A percentile compares a stretch with the other conserved stretches of the same genome.
Evolutionary conservation across 2,113 vertebrate species (phyloP).

Genomic region (Aramus guarauna): DNA sequence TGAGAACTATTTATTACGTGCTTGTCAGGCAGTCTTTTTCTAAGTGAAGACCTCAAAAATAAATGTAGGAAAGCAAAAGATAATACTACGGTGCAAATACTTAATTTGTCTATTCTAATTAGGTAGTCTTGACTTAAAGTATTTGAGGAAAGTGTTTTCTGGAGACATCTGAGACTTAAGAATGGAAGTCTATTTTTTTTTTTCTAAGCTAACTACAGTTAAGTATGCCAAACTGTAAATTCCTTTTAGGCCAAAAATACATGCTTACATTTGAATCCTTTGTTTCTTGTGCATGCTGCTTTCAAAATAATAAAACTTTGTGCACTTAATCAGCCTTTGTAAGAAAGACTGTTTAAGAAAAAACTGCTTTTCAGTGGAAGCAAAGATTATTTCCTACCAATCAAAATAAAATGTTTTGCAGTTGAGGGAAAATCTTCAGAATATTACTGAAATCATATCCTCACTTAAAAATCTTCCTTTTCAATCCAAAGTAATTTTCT

Average conservation of each 20-base stretch:
- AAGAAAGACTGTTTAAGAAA: neutral
- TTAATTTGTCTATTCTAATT: neutral
- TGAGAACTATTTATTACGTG: neutral
- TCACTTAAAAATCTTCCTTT: neutral
- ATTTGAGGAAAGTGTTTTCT: neutral
- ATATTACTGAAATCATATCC: neutral
- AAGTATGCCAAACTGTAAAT: neutral
- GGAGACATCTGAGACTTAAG: neutral
- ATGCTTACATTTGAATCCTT: neutral
- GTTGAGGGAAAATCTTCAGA: neutral
- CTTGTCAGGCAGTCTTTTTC: neutral
- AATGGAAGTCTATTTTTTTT: neutral
- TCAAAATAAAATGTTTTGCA: neutral
- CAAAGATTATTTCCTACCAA: neutral
- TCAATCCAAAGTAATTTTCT: neutral
- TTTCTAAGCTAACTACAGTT: neutral
- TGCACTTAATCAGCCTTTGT: neutral
- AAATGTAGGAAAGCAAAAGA: neutral
- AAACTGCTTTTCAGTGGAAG: neutral
- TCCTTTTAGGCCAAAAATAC: neutral
- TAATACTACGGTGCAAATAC: neutral
- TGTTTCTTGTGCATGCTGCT: neutral
- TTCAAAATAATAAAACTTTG: neutral
- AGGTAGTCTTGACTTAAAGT: neutral
- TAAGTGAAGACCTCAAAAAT: neutral